A percentile compares a stretch with the other conserved stretches of the same genome.
These are phyloP conservation scores for Rhizomys pruinosus DNA, from an alignment of 2,113 vertebrate species.

Conservation along the genomic window DNA sequence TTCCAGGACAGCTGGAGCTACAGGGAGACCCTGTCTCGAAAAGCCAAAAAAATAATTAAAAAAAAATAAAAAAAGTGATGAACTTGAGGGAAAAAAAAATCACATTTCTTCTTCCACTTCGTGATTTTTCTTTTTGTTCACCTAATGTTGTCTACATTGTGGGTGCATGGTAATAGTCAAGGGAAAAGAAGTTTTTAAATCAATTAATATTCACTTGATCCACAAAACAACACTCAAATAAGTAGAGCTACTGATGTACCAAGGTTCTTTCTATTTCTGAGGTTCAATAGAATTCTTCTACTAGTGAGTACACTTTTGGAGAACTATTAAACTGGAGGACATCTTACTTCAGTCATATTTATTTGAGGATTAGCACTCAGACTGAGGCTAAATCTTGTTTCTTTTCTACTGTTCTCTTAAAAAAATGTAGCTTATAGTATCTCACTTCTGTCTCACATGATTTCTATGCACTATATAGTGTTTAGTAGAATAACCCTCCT, in stretches of 20 bases:
- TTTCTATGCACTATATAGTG: not conserved
- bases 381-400: not conserved
- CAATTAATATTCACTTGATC: not conserved
- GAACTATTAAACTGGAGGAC: not conserved
- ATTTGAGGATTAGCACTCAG: not conserved
- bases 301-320: not conserved
- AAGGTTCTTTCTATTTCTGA: not conserved
- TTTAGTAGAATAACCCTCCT: not conserved
- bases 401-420: not conserved
- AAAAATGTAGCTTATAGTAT: not conserved
- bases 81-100: not conserved
- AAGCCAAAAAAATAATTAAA: too few relatives aligned
- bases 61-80: too few relatives aligned
- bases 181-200: not conserved
- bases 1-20: too few relatives aligned
- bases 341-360: not conserved
- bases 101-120: not conserved
- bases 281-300: not conserved
- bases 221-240: conserved; percentile 1
- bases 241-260: not conserved
- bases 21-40: too few relatives aligned
- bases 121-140: not conserved
- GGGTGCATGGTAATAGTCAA: not conserved
- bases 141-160: not conserved
- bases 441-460: not conserved